A percentile compares a stretch with the other conserved stretches of the same genome.
Conservation (phyloP, 1,140 invertebrate genomes). For the Lasioglossum baleicum region DNA sequence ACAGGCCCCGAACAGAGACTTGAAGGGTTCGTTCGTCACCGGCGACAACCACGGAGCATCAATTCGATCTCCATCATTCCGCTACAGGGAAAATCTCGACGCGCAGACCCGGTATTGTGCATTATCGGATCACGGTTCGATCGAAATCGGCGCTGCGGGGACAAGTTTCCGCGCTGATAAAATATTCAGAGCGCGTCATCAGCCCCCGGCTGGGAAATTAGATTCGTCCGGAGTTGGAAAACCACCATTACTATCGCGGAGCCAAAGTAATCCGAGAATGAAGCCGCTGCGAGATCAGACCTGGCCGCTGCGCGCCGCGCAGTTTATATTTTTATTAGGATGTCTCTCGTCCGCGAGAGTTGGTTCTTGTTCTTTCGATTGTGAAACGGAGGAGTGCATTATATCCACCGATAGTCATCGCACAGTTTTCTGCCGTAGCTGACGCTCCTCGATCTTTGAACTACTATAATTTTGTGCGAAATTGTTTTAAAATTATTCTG, state of each 20-base stretch:
- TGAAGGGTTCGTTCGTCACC: neutral
- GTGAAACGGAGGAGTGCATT: no score
- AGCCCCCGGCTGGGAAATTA: constrained; percentile 57
- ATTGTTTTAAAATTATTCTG: no score
- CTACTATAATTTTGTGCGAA: no score
- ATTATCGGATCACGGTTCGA: constrained; percentile 38
- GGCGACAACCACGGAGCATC: neutral
- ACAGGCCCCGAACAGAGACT: neutral
- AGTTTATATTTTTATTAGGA: constrained; percentile 8
- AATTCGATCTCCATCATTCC: constrained; percentile 3
- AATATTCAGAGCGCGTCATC: constrained; percentile 62
- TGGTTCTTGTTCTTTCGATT: no score
- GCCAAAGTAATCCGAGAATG: constrained; percentile 58
- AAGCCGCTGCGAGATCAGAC: constrained; percentile 28
- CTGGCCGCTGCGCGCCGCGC: neutral
- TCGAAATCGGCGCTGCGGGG: constrained; percentile 50
- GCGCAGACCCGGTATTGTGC: constrained; percentile 10
- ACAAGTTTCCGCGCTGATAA: constrained; percentile 54
- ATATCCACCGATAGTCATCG: no score
- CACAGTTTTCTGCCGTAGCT: no score
- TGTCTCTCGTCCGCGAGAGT: neutral
- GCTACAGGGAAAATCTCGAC: neutral
- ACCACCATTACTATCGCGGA: constrained; percentile 60
- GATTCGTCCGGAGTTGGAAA: constrained; percentile 64
- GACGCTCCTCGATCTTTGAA: no score